These are phyloP conservation scores for Clarias laeviceps DNA, from an alignment of 2,797 vertebrate species.

Conservation along the genomic window DNA sequence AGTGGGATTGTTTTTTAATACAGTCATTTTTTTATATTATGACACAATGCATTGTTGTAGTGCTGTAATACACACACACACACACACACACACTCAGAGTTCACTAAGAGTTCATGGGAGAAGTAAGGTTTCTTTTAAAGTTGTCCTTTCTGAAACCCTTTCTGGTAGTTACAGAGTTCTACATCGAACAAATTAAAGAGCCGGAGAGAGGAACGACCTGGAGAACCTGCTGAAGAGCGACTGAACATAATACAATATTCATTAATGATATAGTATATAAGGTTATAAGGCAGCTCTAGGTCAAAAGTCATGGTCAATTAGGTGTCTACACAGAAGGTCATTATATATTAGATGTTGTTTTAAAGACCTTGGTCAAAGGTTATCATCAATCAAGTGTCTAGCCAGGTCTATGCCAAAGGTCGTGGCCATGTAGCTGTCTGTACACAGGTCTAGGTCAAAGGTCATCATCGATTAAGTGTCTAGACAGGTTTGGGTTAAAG, in stretches of 20 bases:
- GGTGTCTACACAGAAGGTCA: neutral
- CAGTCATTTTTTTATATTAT: neutral
- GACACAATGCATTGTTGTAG: neutral
- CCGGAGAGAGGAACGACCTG: neutral
- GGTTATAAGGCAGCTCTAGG: neutral
- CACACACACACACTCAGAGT: neutral
- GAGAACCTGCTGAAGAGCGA: neutral
- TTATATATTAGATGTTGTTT: no score
- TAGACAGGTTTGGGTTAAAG: no score
- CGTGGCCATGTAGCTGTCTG: no score
- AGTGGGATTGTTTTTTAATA: neutral
- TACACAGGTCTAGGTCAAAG: neutral
- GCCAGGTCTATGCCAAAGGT: no score
- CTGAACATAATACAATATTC: no score
- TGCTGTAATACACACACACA: neutral
- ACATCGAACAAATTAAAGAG: neutral
- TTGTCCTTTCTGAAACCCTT: neutral
- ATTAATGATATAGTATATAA: neutral
- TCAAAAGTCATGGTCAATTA: neutral
- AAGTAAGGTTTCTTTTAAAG: neutral
- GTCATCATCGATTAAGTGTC: no score
- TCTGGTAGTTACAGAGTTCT: neutral
- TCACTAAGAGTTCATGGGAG: neutral
- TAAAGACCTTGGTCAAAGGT: no score
- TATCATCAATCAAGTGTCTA: no score